phyloP scores from a whole-genome alignment of 2,888 invertebrate species.

The Sphaerophoria taeniata region DNA sequence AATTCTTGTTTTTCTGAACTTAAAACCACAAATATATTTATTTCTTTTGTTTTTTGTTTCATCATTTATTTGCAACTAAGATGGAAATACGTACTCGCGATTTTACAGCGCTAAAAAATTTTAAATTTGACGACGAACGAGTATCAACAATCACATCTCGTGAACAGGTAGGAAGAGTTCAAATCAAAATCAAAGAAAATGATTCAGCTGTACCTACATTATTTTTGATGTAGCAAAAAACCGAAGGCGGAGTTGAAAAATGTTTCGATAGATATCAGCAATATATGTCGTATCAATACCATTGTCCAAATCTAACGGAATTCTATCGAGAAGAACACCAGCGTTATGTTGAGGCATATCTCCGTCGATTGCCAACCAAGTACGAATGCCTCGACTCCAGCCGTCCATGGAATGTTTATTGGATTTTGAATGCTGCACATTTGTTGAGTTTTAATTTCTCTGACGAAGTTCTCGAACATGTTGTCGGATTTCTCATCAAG shows the following conservation, averaged over 20 bases:
- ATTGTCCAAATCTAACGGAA: constrained; percentile 85
- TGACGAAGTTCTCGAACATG: constrained; percentile 84
- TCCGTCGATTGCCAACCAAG: constrained; percentile 87
- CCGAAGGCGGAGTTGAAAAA: constrained; percentile 85
- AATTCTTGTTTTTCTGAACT: constrained; percentile 3
- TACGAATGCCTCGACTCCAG: constrained; percentile 96
- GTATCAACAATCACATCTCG: constrained; percentile 84
- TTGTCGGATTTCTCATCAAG: constrained; percentile 86
- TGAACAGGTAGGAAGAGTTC: constrained; percentile 84
- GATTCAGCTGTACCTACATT: background rate
- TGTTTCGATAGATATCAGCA: constrained; percentile 84
- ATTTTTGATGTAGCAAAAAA: constrained; percentile 83
- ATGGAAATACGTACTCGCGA: constrained; percentile 78
- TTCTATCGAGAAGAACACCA: constrained; percentile 87
- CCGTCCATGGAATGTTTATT: constrained; percentile 98
- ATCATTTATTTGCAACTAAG: constrained; percentile 47
- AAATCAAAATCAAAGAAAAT: constrained; percentile 1
- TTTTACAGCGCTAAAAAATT: constrained; percentile 78
- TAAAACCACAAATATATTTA: constrained; percentile 50
- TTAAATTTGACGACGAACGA: constrained; percentile 86
- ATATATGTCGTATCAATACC: constrained; percentile 79
- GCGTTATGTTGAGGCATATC: constrained; percentile 87
- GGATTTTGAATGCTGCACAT: constrained; percentile 96
- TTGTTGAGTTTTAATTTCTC: constrained; percentile 87
- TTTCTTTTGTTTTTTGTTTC: constrained; percentile 56